A percentile compares a stretch with the other conserved stretches of the same genome.
These are phyloP conservation scores for Esox niger DNA, from an alignment of 2,113 vertebrate genomes.

Conservation along the genomic window DNA sequence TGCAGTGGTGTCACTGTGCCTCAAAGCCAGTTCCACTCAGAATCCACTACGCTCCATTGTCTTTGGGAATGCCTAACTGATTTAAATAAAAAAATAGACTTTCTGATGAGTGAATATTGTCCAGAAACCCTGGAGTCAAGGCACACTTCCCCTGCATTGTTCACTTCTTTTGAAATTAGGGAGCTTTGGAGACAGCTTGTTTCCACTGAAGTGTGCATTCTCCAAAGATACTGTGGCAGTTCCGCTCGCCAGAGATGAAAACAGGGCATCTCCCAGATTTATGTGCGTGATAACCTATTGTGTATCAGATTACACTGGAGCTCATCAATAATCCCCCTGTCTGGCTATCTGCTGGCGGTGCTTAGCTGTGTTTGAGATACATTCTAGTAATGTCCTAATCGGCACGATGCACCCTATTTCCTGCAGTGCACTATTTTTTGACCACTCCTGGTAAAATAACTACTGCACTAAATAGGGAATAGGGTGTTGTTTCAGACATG, in stretches of 20 bases:
- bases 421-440: too few species aligned
- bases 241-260: not conserved
- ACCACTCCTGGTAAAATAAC: too few species aligned
- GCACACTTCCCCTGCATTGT: not conserved
- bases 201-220: not conserved
- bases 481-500: too few species aligned
- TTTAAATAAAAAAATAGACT: not conserved
- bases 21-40: too few species aligned
- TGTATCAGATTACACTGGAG: not conserved
- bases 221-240: too few species aligned
- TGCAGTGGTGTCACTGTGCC: too few species aligned
- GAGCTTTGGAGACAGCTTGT: not conserved
- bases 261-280: not conserved
- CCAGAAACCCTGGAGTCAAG: not conserved
- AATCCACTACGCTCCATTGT: not conserved
- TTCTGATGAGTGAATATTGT: not conserved
- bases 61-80: not conserved
- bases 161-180: too few species aligned
- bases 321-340: conserved; percentile 19
- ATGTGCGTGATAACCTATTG: conserved; percentile 19
- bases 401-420: too few species aligned
- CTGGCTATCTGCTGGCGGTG: conserved; percentile 21
- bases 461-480: too few species aligned
- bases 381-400: not conserved
- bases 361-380: conserved; percentile 39